Conservation (phyloP, 2,888 invertebrate genomes). For the Sipha maydis region DNA sequence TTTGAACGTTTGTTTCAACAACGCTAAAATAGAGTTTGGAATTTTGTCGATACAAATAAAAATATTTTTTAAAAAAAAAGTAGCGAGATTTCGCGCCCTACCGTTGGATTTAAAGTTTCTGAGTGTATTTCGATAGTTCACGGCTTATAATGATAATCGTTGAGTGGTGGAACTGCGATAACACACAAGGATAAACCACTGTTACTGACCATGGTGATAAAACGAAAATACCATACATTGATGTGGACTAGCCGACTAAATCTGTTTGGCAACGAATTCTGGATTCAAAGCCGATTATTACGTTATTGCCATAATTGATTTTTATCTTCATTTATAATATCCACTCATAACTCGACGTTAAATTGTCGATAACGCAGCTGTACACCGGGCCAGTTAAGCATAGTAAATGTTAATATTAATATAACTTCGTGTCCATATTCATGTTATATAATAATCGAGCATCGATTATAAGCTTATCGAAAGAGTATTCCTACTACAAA, state of each 20-base stretch:
- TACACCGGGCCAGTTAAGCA: no score
- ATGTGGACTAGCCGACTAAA: background rate
- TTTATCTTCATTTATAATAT: background rate
- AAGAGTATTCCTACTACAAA: no score
- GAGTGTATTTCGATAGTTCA: background rate
- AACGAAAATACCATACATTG: background rate
- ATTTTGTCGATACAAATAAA: background rate
- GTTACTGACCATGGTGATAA: background rate
- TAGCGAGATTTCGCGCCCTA: background rate
- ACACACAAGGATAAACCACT: background rate
- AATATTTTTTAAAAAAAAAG: background rate
- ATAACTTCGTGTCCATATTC: no score
- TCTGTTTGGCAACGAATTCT: background rate
- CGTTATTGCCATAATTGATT: background rate
- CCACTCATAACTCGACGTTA: background rate
- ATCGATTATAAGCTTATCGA: no score
- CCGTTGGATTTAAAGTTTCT: background rate
- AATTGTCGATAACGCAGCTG: background rate
- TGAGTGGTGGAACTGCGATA: conserved; percentile 16
- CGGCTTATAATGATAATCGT: background rate
- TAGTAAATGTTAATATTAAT: no score
- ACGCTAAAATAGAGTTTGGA: background rate
- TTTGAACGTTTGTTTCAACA: background rate
- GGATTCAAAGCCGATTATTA: background rate
- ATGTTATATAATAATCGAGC: no score